phyloP scores from a whole-genome alignment of 2,797 vertebrate genomes.

The Tauraco hartlaubi region DNA sequence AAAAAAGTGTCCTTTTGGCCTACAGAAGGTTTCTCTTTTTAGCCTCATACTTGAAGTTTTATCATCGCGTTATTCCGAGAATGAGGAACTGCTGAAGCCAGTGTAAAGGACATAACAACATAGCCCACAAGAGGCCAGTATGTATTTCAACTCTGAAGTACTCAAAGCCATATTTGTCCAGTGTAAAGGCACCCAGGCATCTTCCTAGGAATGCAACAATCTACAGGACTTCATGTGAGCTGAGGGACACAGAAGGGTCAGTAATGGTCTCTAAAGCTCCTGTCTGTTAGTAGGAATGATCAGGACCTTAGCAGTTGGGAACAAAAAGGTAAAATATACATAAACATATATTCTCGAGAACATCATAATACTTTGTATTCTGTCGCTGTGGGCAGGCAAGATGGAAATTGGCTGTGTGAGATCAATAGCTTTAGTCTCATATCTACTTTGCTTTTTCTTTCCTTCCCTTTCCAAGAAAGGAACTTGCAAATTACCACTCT shows the following conservation, averaged over 20 bases:
- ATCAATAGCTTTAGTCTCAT: not conserved
- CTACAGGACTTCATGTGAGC: not conserved
- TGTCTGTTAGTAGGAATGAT: not conserved
- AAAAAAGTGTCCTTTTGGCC: not conserved
- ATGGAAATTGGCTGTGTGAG: not conserved
- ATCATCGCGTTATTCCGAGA: not conserved
- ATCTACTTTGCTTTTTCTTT: not conserved
- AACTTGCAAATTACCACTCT: not conserved
- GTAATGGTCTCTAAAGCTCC: not conserved
- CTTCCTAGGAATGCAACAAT: not conserved
- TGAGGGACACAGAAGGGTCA: not conserved
- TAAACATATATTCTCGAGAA: not conserved
- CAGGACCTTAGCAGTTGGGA: not conserved
- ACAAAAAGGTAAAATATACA: not conserved
- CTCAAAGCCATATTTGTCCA: not conserved
- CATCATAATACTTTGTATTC: not conserved
- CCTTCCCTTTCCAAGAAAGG: not conserved
- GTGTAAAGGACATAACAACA: not conserved
- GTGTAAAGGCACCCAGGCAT: not conserved
- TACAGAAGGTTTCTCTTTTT: not conserved
- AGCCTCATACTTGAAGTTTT: not conserved
- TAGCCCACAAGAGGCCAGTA: slow-evolving; percentile 51
- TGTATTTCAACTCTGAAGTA: slow-evolving; percentile 23
- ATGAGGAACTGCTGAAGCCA: not conserved
- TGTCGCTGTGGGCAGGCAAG: not conserved